Base-by-base conservation (phyloP, 2,888 invertebrate species). In the Baccha elongata region DNA sequence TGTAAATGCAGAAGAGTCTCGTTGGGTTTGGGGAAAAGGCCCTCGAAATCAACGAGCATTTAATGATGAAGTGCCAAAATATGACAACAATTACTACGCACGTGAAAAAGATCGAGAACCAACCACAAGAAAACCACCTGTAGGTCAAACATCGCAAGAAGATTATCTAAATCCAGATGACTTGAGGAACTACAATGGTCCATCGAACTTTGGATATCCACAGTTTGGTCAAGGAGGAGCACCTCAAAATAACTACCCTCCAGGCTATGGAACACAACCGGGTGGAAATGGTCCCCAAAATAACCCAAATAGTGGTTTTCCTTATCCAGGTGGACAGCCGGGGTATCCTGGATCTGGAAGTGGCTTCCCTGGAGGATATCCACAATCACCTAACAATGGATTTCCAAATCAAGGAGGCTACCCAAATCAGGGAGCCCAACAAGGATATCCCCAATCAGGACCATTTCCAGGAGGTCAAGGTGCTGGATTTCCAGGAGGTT, bases 201-300 rank as follows among this genome's bases (percentile, higher is more conserved):
- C 65, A n/a, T 4, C 73, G 8, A 55, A 53, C 35, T 85, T 74
- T 17, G 76, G 79, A 60, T 72, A 52, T 60, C 48, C 69, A 10
- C 58, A 52, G 85, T 50, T 88, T 1, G 93, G 93, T 1, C 92
- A 93, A 0, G 91, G 91, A 0, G 93, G 93, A n/a, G 93, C 92
- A 64, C 92, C 92, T 87, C 89, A 92, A 86, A 89, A 91, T 40
- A 91, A 71, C 32, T 71, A 21, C 1, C 65, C 55, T 13, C 52
- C 75, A 11, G 74, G 74, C 1, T 75, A 91, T 32, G 86, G 90
- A 86, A 79, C 85, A 8, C 76, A 69, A 32, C 73, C 67, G 7
- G 76, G 75, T 13, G 64, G 32, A 8, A 72, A 64, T 72, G 65
- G 37, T 19, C 78, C 81, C 52, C 85, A 76, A 42, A 44, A 52